Evolutionary conservation across 2,113 vertebrate genomes (phyloP), one percentile per base, ranked within the genome.

Genomic region (Spea bombifrons): DNA sequence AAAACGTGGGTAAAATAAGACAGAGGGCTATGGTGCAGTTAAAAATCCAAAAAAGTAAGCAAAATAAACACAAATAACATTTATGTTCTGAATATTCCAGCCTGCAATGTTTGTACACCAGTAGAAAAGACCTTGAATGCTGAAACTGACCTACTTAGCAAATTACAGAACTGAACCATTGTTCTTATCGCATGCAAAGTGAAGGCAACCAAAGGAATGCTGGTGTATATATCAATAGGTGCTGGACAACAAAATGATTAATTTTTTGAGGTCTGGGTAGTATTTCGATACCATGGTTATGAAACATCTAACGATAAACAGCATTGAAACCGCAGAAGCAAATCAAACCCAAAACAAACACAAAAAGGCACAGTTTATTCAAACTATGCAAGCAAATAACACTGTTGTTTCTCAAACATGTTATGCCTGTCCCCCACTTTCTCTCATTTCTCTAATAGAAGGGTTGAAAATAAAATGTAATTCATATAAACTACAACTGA

Each of bases 61-160:
- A 30, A 30, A 30, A 30, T 30, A 30, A 30, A 30, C 30, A 30
- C 30, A 30, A 30, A 30, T 30, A 30, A 30, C 1, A 30, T n/a
- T n/a, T 30, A 30, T 30, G 30, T 30, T 30, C 30, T 1, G 30
- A 30, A 30, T 30, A 30, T 30, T 30, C 30, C 30, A 30, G 75
- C 81, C 87, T 49, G 86, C 13, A 82, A 73, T 87, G 76, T 85
- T 87, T 88, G 85, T 75, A 81, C 65, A 86, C 80, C 80, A 70
- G 75, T 83, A 88, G 67, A 84, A 83, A 87, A 85, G 80, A 16
- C 74, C 69, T 69, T 43, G 50, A 83, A 83, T 10, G 68, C 71
- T 47, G 81, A 64, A 82, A 80, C 12, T 81, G 84, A 66, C 76
- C 76, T 43, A 55, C 3, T 3, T 71, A 82, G 83, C 76, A 78